Conservation (phyloP, 30 jellyfish, hydroid and myxozoan species). For the Hydractinia echinata region DNA sequence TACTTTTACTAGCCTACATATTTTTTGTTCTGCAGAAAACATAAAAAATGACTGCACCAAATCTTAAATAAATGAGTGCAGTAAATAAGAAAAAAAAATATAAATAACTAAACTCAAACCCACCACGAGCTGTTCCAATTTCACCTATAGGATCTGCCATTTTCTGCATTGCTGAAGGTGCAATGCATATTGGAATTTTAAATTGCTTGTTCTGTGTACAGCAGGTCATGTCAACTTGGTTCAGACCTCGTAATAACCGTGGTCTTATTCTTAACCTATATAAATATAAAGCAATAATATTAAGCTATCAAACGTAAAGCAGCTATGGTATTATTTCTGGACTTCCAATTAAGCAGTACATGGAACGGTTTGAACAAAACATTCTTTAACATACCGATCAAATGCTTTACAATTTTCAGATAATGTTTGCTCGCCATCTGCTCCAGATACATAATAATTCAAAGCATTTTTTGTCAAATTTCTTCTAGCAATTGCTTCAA, state of each 20-base stretch:
- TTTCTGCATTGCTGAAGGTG: slow-evolving; percentile 91
- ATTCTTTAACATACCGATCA: slow-evolving; percentile 43
- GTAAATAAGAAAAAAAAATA: not conserved
- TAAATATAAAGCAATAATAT: not conserved
- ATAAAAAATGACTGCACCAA: no score
- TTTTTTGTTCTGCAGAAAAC: no score
- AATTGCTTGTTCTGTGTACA: slow-evolving; percentile 42
- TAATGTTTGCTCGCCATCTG: slow-evolving; percentile 76
- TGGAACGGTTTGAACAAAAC: no score
- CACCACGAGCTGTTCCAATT: slow-evolving; percentile 81
- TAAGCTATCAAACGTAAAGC: not conserved
- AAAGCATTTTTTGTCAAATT: slow-evolving; percentile 48
- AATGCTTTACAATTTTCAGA: slow-evolving; percentile 56
- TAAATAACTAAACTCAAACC: not conserved
- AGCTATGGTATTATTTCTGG: no score
- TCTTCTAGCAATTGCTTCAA: slow-evolving; percentile 52
- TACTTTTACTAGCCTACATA: no score
- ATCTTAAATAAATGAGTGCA: not conserved
- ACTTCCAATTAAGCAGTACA: no score
- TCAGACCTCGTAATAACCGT: slow-evolving; percentile 37
- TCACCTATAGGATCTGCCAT: slow-evolving; percentile 94
- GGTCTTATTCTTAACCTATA: slow-evolving; percentile 70
- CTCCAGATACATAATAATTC: slow-evolving; percentile 70
- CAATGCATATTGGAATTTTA: slow-evolving; percentile 67
- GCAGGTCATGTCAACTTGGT: slow-evolving; percentile 48